Conservation (phyloP, 2,888 invertebrate species). For the Phoronis australis region DNA sequence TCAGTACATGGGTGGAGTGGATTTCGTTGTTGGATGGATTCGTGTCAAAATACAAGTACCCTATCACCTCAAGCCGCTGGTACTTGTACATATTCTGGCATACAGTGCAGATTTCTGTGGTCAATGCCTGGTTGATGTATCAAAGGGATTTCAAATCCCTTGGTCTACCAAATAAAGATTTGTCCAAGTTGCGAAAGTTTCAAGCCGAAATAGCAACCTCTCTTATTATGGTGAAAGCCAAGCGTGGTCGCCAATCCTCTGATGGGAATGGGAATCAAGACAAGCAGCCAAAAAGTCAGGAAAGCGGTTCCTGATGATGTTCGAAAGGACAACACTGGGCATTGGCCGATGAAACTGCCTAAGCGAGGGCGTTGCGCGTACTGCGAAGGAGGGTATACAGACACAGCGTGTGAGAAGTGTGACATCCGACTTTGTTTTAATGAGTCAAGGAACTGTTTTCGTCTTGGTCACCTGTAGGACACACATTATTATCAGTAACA, state of each 20-base stretch:
- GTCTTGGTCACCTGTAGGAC: neutral
- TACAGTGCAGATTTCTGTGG: slow-evolving; percentile 1
- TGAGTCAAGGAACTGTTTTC: slow-evolving; percentile 1
- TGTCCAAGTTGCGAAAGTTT: slow-evolving; percentile 1
- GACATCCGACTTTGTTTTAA: neutral
- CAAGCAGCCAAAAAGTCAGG: neutral
- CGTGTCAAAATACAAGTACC: neutral
- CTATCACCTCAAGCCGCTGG: slow-evolving; percentile 1
- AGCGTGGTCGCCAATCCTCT: neutral
- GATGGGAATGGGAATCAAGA: neutral
- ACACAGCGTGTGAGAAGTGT: slow-evolving; percentile 1
- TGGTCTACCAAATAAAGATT: neutral
- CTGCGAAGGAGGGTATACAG: neutral
- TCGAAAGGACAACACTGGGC: neutral
- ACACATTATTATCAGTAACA: too few species aligned
- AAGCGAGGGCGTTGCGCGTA: neutral
- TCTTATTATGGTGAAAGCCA: neutral
- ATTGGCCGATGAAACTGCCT: neutral
- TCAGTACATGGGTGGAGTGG: slow-evolving; percentile 10
- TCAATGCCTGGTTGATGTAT: slow-evolving; percentile 9
- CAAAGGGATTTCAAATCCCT: neutral
- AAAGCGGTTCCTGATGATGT: neutral
- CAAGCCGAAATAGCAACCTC: neutral
- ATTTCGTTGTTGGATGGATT: slow-evolving; percentile 6
- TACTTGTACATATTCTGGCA: slow-evolving; percentile 7